Evolutionary conservation across 2,888 invertebrate genomes (phyloP), one percentile per base, ranked within the genome.

Genomic region (Temnothorax rugatulus): DNA sequence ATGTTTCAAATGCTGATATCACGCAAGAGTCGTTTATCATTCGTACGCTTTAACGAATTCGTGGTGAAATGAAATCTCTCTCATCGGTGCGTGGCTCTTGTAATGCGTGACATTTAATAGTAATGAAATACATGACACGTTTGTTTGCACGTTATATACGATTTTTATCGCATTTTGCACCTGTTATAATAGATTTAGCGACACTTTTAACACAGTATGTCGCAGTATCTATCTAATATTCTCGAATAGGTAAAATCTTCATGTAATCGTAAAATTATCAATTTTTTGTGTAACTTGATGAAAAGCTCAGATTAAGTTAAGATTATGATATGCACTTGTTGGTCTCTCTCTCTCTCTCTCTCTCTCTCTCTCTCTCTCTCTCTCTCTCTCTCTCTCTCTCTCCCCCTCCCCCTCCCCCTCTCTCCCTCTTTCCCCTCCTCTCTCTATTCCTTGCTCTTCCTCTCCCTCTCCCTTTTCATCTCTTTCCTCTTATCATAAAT

Each of bases 21-120:
- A 69, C 59, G 57, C 57, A 79, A 79, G 44, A 69, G 69, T 69
- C 44, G 21, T 79, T 79, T 38, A 69, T 79, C 71, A 69, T 47
- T 69, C 44, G 69, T 21, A 7, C 34, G 44, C 59, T 79, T 79
- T 79, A 79, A 47, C 34, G 8, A 59, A 79, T 77, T 44, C 29
- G 29, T 44, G 15, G 15, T 47, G 34, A 79, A 71, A 52, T 21
- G 34, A 79, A 79, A 69, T 79, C 21, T 79, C 50, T 64, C 38
- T 64, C 41, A 66, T 77, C 47, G 47, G 29, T 69, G 21, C 7
- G 13, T 18, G 21, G 9, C 47, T 79, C 34, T 69, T 79, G 59
- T 71, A 71, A 71, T 79, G 34, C 68, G 52, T 79, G 57, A 69
- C 57, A 59, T 79, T 71, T 79, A 47, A 71, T 79, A 59, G 8